Evolutionary conservation across 2,888 invertebrate genomes (phyloP).

Genomic region (Syrphus vitripennis): DNA sequence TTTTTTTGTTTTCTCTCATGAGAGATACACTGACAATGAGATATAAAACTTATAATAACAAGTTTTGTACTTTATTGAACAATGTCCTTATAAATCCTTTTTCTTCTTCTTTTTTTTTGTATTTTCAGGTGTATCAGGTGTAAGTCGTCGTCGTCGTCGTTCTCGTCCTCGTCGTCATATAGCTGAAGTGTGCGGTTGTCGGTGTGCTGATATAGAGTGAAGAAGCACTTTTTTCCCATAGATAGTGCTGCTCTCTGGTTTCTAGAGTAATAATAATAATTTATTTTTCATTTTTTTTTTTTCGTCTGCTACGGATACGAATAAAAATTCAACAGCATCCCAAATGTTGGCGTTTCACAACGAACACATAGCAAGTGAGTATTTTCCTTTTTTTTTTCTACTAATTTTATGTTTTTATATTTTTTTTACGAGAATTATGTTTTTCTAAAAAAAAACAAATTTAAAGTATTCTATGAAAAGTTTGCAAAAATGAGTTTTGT

Average conservation of each 20-base stretch:
- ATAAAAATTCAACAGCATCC: conserved; percentile 68
- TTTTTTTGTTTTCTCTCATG: neutral
- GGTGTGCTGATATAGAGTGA: conserved; percentile 8
- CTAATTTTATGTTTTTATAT: neutral
- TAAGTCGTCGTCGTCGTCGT: too few species aligned
- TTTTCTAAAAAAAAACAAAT: conserved; percentile 14
- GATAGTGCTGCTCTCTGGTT: conserved; percentile 37
- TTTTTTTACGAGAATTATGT: conserved; percentile 40
- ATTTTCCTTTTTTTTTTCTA: conserved; percentile 12
- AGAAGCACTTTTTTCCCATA: conserved; percentile 33
- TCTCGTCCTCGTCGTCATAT: too few species aligned
- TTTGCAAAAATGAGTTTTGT: neutral
- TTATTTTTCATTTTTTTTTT: conserved; percentile 4
- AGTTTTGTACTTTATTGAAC: conserved; percentile 65
- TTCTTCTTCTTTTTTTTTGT: conserved; percentile 13
- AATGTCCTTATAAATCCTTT: conserved; percentile 40
- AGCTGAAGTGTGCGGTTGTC: conserved; percentile 3
- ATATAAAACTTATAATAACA: conserved; percentile 60
- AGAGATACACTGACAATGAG: conserved; percentile 20
- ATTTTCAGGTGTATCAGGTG: conserved; percentile 64
- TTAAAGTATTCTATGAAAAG: conserved; percentile 35
- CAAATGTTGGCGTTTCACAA: conserved; percentile 81
- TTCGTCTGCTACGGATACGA: conserved; percentile 44
- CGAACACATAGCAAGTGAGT: conserved; percentile 81
- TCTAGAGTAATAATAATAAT: conserved; percentile 26